Percentiles rank a stretch among this genome's conserved stretches.
These are phyloP conservation scores for Dugesia japonica DNA, from an alignment of 2,888 invertebrate species.

Conservation along the genomic window DNA sequence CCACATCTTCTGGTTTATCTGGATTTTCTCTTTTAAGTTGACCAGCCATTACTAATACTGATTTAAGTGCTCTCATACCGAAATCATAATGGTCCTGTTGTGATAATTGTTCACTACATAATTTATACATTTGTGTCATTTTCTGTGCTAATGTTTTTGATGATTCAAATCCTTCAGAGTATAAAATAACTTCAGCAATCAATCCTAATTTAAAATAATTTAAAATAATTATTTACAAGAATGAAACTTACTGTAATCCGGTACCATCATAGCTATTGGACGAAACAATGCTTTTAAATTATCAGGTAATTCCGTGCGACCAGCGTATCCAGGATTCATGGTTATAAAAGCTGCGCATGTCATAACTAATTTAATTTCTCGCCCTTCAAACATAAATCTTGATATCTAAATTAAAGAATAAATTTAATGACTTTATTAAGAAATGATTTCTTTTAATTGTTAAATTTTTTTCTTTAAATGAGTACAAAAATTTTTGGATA, in stretches of 20 bases:
- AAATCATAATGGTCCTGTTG: constrained; percentile 80
- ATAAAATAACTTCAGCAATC: constrained; percentile 74
- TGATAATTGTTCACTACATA: constrained; percentile 73
- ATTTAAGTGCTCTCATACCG: constrained; percentile 55
- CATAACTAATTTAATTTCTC: constrained; percentile 65
- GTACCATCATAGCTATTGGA: constrained; percentile 78
- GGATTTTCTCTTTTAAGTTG: constrained; percentile 68
- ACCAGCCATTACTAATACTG: constrained; percentile 76
- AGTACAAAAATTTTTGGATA: too few relatives aligned
- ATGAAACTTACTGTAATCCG: constrained; percentile 63
- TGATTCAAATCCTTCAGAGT: constrained; percentile 76
- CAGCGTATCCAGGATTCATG: constrained; percentile 81
- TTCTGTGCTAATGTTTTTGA: constrained; percentile 71
- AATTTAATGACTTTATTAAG: background rate
- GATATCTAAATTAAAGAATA: background rate
- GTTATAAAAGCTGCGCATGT: constrained; percentile 73
- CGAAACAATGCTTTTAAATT: constrained; percentile 71
- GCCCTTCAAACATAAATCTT: constrained; percentile 72
- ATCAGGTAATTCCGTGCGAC: constrained; percentile 70
- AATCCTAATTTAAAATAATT: constrained; percentile 38
- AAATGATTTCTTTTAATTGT: background rate
- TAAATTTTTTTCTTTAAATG: too few relatives aligned
- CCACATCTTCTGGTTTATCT: constrained; percentile 63
- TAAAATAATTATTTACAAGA: constrained; percentile 31
- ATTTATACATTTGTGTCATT: constrained; percentile 78